phyloP scores from a whole-genome alignment of 2,888 invertebrate genomes.

The Cheilosia soror region DNA sequence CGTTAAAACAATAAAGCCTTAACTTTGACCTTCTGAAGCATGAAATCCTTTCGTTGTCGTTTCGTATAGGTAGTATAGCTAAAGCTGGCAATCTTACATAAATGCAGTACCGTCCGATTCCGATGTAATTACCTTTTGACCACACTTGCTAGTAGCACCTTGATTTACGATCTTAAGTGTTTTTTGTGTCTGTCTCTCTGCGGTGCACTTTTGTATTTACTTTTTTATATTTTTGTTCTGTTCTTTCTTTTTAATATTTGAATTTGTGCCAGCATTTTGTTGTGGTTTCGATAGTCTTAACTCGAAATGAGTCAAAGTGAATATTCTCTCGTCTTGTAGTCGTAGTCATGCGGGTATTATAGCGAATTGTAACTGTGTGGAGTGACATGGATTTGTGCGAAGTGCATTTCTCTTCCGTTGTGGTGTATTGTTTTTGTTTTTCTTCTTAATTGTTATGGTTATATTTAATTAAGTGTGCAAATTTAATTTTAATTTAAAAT shows the following conservation, averaged over 20 bases:
- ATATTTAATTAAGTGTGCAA: slow-evolving; percentile 47
- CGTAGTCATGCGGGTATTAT: neutral
- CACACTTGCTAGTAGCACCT: slow-evolving; percentile 39
- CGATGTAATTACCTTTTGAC: slow-evolving; percentile 48
- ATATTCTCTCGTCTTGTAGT: slow-evolving; percentile 18
- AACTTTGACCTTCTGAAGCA: slow-evolving; percentile 39
- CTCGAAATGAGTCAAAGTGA: slow-evolving; percentile 35
- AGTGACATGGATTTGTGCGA: slow-evolving; percentile 31
- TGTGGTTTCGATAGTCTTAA: slow-evolving; percentile 44
- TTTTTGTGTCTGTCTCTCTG: slow-evolving; percentile 22
- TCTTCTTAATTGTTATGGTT: slow-evolving; percentile 2
- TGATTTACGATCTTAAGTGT: slow-evolving; percentile 52
- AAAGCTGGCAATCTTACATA: slow-evolving; percentile 14
- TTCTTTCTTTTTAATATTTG: slow-evolving; percentile 25
- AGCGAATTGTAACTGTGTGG: slow-evolving; percentile 22
- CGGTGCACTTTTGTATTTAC: slow-evolving; percentile 40
- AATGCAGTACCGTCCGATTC: slow-evolving; percentile 16
- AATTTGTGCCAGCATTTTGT: slow-evolving; percentile 58
- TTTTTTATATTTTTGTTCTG: slow-evolving; percentile 5
- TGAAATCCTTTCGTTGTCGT: slow-evolving; percentile 29
- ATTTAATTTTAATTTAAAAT: slow-evolving; percentile 37
- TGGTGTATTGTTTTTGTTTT: slow-evolving; percentile 27
- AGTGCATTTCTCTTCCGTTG: slow-evolving; percentile 53
- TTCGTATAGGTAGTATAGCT: neutral
- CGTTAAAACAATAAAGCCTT: slow-evolving; percentile 4